Evolutionary conservation across 2,888 invertebrate genomes (phyloP).

Genomic region (Sclerodermus sp.): DNA sequence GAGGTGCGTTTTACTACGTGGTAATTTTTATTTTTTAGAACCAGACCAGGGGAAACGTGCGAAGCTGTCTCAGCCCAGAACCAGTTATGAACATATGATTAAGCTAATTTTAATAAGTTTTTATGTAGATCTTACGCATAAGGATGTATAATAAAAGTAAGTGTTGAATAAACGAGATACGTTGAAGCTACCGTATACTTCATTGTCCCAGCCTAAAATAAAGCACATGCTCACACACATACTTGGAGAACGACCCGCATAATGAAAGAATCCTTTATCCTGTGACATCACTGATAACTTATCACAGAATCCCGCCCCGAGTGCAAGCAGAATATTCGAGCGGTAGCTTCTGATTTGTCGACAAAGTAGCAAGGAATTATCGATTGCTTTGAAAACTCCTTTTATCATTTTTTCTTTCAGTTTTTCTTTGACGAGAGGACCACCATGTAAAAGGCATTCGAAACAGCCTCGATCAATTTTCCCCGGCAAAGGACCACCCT

Average conservation of each 20-base stretch:
- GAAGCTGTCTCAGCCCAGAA: conserved; percentile 41
- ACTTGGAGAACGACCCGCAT: background rate
- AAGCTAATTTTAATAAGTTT: conserved; percentile 54
- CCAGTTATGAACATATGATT: conserved; percentile 44
- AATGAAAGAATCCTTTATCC: background rate
- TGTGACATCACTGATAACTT: background rate
- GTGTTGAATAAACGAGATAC: conserved; percentile 51
- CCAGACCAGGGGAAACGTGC: conserved; percentile 33
- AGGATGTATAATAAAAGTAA: conserved; percentile 49
- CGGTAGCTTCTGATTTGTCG: background rate
- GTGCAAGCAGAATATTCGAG: background rate
- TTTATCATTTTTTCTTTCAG: background rate
- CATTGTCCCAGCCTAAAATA: no score
- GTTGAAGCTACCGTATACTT: conserved; percentile 24
- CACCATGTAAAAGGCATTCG: no score
- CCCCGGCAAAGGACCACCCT: no score
- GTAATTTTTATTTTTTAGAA: conserved; percentile 38
- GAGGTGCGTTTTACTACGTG: conserved; percentile 8
- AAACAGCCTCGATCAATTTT: no score
- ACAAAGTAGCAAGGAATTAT: background rate
- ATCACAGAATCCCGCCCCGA: background rate
- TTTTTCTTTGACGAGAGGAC: no score
- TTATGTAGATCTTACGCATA: conserved; percentile 52
- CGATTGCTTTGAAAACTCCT: background rate
- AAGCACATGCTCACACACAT: conserved; percentile 9